Conservation (phyloP, 92 coral and sea anemone genomes). For the Epizoanthus illoricatus region DNA sequence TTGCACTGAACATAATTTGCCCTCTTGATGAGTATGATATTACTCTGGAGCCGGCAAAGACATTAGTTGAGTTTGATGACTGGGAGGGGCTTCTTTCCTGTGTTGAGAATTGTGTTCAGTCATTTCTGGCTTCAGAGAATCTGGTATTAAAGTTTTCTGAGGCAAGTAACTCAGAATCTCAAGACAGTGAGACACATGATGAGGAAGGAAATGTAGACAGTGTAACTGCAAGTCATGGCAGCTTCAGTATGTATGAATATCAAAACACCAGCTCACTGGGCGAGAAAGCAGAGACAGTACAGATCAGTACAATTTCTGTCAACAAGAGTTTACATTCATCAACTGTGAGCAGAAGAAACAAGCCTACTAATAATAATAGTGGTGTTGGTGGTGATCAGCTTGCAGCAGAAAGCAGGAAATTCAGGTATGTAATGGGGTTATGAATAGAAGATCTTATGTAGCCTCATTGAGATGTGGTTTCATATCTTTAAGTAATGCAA, state of each 20-base stretch:
- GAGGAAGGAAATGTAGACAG: neutral
- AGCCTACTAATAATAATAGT: neutral
- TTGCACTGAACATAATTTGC: conserved; percentile 72
- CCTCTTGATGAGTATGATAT: conserved; percentile 80
- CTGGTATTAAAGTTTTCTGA: conserved; percentile 19
- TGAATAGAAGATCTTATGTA: too few relatives aligned
- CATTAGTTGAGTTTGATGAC: conserved; percentile 90
- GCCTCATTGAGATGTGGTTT: too few relatives aligned
- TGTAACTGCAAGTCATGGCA: conserved; percentile 28
- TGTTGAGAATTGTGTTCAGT: conserved; percentile 64
- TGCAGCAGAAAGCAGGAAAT: neutral
- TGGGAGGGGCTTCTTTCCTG: conserved; percentile 80
- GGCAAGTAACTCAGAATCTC: conserved; percentile 28
- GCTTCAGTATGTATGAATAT: neutral
- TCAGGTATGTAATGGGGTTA: conserved; percentile 4
- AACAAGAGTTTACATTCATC: conserved; percentile 81
- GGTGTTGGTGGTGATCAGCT: neutral
- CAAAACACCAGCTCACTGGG: neutral
- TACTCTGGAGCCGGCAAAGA: conserved; percentile 90
- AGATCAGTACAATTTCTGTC: conserved; percentile 66
- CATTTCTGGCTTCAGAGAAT: conserved; percentile 61
- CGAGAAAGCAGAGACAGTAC: conserved; percentile 35
- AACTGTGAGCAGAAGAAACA: conserved; percentile 62
- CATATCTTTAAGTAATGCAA: too few relatives aligned
- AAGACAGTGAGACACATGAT: conserved; percentile 14